Evolutionary conservation across 2,797 vertebrate species (phyloP).

Genomic region (Gymnothorax reevesii): DNA sequence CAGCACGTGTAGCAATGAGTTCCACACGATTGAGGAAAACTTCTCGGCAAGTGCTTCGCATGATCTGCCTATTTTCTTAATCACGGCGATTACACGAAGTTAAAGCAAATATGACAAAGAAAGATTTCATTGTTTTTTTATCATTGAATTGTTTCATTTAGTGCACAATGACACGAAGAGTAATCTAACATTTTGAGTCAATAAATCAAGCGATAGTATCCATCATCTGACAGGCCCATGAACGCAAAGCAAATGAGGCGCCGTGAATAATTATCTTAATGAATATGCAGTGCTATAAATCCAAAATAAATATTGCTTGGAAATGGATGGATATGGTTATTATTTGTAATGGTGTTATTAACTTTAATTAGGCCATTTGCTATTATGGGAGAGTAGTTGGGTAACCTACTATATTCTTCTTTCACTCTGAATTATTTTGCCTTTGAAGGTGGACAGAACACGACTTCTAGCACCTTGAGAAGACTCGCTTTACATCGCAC

Average conservation of each 20-base stretch:
- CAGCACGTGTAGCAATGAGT: neutral
- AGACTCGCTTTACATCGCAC: neutral
- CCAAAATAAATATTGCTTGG: neutral
- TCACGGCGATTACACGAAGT: neutral
- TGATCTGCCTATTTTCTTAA: neutral
- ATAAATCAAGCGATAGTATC: neutral
- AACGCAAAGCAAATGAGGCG: neutral
- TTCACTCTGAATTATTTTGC: neutral
- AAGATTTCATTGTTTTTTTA: neutral
- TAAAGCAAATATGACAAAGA: neutral
- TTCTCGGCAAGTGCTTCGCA: neutral
- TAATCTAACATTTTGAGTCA: neutral
- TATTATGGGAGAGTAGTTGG: neutral
- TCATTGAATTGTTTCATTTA: neutral
- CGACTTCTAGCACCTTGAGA: neutral
- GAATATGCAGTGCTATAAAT: neutral
- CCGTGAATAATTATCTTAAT: neutral
- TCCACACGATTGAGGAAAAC: conserved; percentile 16
- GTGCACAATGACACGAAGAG: neutral
- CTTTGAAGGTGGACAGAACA: neutral
- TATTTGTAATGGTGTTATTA: neutral
- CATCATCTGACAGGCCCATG: too few species aligned
- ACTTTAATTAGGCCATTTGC: neutral
- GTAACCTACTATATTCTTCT: neutral
- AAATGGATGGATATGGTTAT: neutral